Percentiles rank a stretch among this genome's conserved stretches.
phyloP scores from a whole-genome alignment of 2,797 vertebrate genomes.

The Furcifer pardalis region DNA sequence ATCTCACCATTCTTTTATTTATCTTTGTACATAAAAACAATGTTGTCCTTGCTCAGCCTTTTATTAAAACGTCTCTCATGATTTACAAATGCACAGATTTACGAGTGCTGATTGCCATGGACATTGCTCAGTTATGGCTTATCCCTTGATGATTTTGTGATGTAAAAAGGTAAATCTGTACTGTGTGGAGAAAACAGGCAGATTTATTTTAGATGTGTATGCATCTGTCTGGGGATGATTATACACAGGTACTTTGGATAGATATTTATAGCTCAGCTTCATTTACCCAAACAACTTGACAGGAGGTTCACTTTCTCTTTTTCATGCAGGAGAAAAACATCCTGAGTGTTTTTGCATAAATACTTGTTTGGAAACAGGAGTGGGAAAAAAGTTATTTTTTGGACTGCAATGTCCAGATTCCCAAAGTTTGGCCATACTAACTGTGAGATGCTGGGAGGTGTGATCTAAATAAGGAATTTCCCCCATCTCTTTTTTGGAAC shows the following conservation, averaged over 20 bases:
- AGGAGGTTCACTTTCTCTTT: neutral
- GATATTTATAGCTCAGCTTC: constrained; percentile 1
- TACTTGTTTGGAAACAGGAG: neutral
- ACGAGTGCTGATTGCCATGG: constrained; percentile 7
- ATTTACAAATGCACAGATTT: constrained; percentile 22
- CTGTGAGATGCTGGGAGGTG: no score
- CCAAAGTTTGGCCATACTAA: no score
- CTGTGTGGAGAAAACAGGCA: constrained; percentile 18
- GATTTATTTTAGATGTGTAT: constrained; percentile 4
- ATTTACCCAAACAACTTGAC: constrained; percentile 4
- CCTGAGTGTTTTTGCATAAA: neutral
- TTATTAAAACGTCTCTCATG: constrained; percentile 39
- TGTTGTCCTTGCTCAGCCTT: neutral
- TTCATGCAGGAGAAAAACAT: neutral
- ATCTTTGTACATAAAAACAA: constrained; percentile 28
- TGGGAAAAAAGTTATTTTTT: no score
- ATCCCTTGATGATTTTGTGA: constrained; percentile 28
- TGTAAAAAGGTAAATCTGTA: constrained; percentile 43
- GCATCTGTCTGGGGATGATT: neutral
- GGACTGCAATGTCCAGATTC: no score
- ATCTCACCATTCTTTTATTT: constrained; percentile 6
- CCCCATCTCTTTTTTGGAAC: no score
- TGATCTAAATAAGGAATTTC: no score
- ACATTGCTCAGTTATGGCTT: constrained; percentile 37
- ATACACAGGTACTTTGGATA: neutral